These are phyloP conservation scores for Hermaeophaga mercurialis DNA, from an alignment of 2,888 invertebrate species.

Conservation along the genomic window DNA sequence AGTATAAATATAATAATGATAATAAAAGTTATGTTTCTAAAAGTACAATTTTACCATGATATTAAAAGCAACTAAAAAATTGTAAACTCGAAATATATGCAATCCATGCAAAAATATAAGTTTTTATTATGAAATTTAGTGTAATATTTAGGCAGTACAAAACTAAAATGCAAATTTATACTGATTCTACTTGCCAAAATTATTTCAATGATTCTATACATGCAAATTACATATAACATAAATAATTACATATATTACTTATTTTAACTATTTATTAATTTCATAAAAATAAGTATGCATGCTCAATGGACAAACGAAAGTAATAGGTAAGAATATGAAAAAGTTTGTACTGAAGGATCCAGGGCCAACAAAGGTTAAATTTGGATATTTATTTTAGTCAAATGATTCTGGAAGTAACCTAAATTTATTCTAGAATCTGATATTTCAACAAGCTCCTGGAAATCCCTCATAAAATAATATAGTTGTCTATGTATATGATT, in stretches of 20 bases:
- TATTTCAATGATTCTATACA: neutral
- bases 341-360: neutral
- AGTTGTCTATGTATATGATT: too few species aligned
- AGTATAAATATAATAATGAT: constrained; percentile 5
- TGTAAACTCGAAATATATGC: constrained; percentile 37
- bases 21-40: neutral
- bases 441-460: too few species aligned
- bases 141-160: constrained; percentile 45
- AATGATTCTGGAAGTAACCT: constrained; percentile 7
- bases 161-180: constrained; percentile 9
- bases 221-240: neutral
- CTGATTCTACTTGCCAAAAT: neutral
- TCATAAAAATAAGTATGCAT: too few species aligned
- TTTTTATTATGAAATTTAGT: constrained; percentile 45
- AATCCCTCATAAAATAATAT: too few species aligned
- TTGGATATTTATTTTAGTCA: constrained; percentile 2
- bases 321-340: neutral
- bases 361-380: constrained; percentile 4
- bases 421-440: too few species aligned
- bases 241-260: too few species aligned
- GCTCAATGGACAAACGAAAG: too few species aligned
- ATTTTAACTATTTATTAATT: too few species aligned
- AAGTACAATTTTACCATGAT: neutral
- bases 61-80: constrained; percentile 5
- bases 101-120: constrained; percentile 30